A percentile compares a stretch with the other conserved stretches of the same genome.
Conservation (phyloP, 2,888 invertebrate species). For the Empis livida region DNA sequence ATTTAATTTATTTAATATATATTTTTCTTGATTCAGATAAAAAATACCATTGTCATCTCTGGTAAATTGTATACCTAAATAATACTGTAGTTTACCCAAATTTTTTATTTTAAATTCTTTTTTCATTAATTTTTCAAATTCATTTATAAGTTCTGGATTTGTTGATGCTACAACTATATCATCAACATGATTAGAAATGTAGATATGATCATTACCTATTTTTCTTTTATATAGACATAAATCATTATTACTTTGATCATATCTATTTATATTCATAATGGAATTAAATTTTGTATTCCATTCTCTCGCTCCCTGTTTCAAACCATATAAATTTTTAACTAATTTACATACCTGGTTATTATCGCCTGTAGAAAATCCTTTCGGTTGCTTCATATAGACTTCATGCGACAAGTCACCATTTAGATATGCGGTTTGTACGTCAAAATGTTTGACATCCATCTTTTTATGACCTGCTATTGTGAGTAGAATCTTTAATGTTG, state of each 20-base stretch:
- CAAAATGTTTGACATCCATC: background rate
- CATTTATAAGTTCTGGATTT: background rate
- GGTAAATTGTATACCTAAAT: background rate
- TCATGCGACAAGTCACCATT: background rate
- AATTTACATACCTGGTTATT: background rate
- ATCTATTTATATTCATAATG: background rate
- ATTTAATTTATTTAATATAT: constrained; percentile 2
- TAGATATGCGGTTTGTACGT: background rate
- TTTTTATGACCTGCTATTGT: background rate
- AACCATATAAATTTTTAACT: constrained; percentile 1
- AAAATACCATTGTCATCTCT: constrained; percentile 1
- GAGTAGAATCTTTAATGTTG: background rate
- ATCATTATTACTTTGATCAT: background rate
- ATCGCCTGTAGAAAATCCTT: background rate
- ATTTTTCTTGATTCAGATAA: background rate
- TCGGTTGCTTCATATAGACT: constrained; percentile 1
- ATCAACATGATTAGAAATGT: background rate
- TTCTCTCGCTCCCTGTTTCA: constrained; percentile 1
- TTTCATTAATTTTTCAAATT: background rate
- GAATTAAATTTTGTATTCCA: constrained; percentile 1
- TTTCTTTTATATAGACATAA: background rate
- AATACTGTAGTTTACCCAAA: background rate
- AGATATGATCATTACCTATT: background rate
- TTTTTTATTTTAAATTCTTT: background rate
- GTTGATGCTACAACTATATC: background rate